Base-by-base conservation (phyloP, 2,797 vertebrate species). In the Schizothorax lantsangensis region DNA sequence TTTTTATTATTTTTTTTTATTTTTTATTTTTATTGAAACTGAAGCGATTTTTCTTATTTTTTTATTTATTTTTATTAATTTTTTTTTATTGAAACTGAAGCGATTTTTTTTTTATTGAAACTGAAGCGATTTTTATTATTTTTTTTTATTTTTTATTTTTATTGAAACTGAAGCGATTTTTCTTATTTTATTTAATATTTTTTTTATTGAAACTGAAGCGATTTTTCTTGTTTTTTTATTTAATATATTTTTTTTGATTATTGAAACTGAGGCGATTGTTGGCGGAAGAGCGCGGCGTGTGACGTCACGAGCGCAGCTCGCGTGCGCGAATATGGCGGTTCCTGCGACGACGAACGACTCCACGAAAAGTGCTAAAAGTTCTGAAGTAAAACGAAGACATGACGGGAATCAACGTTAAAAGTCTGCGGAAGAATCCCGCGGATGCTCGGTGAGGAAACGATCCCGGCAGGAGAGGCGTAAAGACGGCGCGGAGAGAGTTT, bases 301-400 rank as follows among this genome's bases (percentile, higher is more conserved):
- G 88, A 96, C 95, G 96, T 94, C 92, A 93, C 92, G 93, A 92
- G 93, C 95, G 94, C 92, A 94, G 95, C 94, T 95, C 94, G 94
- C 95, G 92, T 95, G 92, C 93, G 93, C 93, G 95, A 96, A 95
- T 94, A 96, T 96, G 95, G 96, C 95, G 94, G 94, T 94, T 89
- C 68, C 82, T 86, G 90, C 91, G 89, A 94, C 94, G 91, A 94
- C 88, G 85, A 86, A 40, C 81, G 85, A 73, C 85, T 90, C 89
- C 6, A 3, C 17, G 83, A 88, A 86, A 62, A 89, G 89, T 84
- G 88, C 36, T 40, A 83, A 81, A 86, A 93, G 91, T 90, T 88
- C 88, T 87, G 87, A 91, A 89, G 92, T 89, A 90, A 89, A 85
- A 84, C 91, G 78, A 92, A 91, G 83, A 38, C 84, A 85, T 23